Base-by-base conservation (phyloP, 2,113 vertebrate genomes). In the Nothocercus nigrocapillus region DNA sequence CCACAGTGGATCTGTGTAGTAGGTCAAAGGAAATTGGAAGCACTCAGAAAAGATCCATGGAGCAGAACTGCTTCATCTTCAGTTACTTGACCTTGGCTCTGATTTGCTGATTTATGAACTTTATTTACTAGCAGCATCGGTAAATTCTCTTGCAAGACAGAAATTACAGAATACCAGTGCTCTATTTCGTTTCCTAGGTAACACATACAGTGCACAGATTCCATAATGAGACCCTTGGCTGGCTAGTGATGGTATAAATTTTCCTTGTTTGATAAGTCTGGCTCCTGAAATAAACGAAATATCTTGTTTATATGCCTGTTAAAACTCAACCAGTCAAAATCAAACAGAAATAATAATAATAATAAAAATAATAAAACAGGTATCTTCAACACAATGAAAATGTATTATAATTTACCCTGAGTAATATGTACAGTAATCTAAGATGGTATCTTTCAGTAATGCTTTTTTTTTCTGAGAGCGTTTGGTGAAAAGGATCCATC, bases 141-240 rank as follows among this genome's bases (percentile, higher is more conserved):
- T 89, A 82, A 96, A 98, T 97, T 97, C 93, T 97, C 88, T 96
- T 92, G 75, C 97, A 93, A 80, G 82, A 83, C 91, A 96, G 95
- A 97, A 98, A 97, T 96, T 95, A 85, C 92, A 91, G 91, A 27
- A 21, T 97, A 95, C 91, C 94, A 85, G 82, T 91, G 93, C 66
- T 89, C 85, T 93, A 58, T 77, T 88, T 93, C 6, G 94, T 98
- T 97, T 97, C 97, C 92, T 20, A 89, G 91, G 97, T 95, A 97
- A 97, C 6, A 2, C 92, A 87, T 90, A 95, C 70, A 95, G 92
- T 32, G 64, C 90, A 80, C 73, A 74, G 94, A 97, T 97, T 98
- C 90, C 79, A 53, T 93, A 97, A 97, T 95, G 91, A 98, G 95
- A 90, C 72, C 92, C 84, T 90, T 94, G 93, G 94, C 96, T 97